These are phyloP conservation scores for Stomatorhinus ivindoensis DNA, from an alignment of 2,113 vertebrate genomes.

Conservation along the genomic window DNA sequence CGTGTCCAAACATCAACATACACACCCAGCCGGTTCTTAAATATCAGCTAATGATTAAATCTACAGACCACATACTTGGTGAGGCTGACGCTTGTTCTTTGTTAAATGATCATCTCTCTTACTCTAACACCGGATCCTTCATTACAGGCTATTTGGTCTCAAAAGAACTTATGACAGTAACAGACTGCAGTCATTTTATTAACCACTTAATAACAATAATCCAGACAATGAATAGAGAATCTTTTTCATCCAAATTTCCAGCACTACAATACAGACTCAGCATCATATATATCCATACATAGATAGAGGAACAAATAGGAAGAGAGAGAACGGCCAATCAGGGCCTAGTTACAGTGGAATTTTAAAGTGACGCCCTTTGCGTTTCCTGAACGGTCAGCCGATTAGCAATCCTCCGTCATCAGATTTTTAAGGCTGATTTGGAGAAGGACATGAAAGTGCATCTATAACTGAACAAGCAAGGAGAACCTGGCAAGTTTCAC, in stretches of 20 bases:
- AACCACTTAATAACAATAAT: neutral
- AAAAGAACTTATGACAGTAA: neutral
- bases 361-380: neutral
- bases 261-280: slow-evolving; percentile 7
- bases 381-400: neutral
- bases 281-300: slow-evolving; percentile 6
- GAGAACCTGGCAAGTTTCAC: neutral
- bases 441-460: neutral
- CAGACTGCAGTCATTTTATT: neutral
- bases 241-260: neutral
- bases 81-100: slow-evolving; percentile 19
- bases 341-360: neutral
- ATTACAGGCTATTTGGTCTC: neutral
- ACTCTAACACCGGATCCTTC: neutral
- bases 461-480: neutral
- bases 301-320: neutral
- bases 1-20: neutral
- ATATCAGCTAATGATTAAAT: slow-evolving; percentile 17
- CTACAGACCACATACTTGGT: slow-evolving; percentile 6
- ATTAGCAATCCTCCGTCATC: neutral
- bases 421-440: neutral
- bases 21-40: slow-evolving; percentile 6
- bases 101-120: slow-evolving; percentile 15
- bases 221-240: neutral
- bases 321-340: neutral